These are phyloP conservation scores for Coryphaenoides rupestris DNA, from an alignment of 2,113 vertebrate species.

Conservation along the genomic window DNA sequence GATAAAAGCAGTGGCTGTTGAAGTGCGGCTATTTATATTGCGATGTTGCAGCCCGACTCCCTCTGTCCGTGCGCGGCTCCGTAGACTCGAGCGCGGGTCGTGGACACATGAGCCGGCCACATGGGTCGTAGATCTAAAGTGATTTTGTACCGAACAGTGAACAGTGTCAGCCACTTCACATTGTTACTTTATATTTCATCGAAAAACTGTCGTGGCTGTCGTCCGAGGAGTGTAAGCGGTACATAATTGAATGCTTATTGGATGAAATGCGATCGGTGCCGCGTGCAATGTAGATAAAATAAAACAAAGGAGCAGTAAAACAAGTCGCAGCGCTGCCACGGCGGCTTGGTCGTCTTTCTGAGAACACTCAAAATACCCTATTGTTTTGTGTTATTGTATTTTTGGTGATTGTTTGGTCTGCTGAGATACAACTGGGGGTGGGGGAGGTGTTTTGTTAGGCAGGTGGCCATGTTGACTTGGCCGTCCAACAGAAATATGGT, in stretches of 20 bases:
- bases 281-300: too few relatives aligned
- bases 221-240: background rate
- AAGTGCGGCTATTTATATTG: background rate
- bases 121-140: conserved; percentile 7
- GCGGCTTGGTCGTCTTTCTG: too few relatives aligned
- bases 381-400: too few relatives aligned
- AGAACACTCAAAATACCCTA: too few relatives aligned
- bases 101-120: background rate
- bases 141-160: conserved; percentile 10
- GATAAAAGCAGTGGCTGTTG: background rate
- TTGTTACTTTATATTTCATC: conserved; percentile 14
- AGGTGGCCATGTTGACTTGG: too few relatives aligned
- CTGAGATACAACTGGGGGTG: too few relatives aligned
- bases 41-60: background rate
- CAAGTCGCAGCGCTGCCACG: too few relatives aligned
- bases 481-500: conserved; percentile 36
- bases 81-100: background rate
- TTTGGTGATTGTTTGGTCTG: too few relatives aligned
- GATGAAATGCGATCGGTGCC: background rate
- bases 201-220: background rate
- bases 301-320: too few relatives aligned
- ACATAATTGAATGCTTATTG: background rate
- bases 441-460: too few relatives aligned
- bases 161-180: background rate
- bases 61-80: background rate